Evolutionary conservation across 2,113 vertebrate species (phyloP).

Genomic region (Pleuronectes platessa): DNA sequence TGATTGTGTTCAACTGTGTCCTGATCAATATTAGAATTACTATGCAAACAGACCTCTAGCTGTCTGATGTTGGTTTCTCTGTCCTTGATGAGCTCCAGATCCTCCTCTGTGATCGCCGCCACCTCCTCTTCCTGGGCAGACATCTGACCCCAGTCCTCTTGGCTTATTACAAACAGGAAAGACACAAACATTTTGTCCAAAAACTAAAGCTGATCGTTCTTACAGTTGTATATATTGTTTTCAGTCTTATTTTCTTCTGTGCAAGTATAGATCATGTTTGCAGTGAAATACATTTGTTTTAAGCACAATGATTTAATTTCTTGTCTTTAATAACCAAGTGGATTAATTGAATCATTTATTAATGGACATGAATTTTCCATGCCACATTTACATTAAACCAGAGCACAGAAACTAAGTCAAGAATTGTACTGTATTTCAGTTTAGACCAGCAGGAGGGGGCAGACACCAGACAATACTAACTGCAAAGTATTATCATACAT

Average conservation of each 20-base stretch:
- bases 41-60: slow-evolving; percentile 85
- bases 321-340: too few species aligned
- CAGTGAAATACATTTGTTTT: too few species aligned
- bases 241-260: too few species aligned
- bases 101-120: slow-evolving; percentile 91
- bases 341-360: too few species aligned
- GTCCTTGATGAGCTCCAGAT: slow-evolving; percentile 96
- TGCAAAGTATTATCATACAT: not conserved
- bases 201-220: not conserved
- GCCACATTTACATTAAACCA: not conserved
- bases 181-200: not conserved
- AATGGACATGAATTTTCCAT: too few species aligned
- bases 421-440: not conserved
- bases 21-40: not conserved
- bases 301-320: too few species aligned
- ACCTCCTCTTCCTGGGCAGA: slow-evolving; percentile 88
- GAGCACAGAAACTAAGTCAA: not conserved
- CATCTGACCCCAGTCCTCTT: slow-evolving; percentile 94
- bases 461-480: not conserved
- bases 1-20: not conserved
- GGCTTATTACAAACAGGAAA: slow-evolving; percentile 76
- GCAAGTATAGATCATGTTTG: too few species aligned
- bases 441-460: not conserved
- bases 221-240: too few species aligned
- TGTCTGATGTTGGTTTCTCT: slow-evolving; percentile 94